Base-by-base conservation (phyloP, 53 echinoderm and acorn worm genomes). In the Paracentrotus lividus region DNA sequence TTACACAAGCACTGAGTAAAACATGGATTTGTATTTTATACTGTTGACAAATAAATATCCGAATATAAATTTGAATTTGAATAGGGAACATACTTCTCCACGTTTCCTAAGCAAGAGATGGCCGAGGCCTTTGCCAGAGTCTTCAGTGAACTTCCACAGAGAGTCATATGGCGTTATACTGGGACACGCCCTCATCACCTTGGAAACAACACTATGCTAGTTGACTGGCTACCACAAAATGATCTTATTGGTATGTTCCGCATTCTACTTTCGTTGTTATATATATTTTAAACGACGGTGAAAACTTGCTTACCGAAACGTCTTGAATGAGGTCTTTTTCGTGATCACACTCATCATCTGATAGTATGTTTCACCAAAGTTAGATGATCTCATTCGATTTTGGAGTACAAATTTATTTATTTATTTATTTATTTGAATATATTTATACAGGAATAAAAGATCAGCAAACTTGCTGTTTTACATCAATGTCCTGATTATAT, bases 91-190 rank as follows among this genome's bases (percentile, higher is more conserved):
- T 8, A 54, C 0, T 7, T 53, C 15, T 34, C 34, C 33, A 38
- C 31, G 55, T 23, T 86, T 32, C 86, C 86, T 18, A 13, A 51
- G 10, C 85, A 20, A 32, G 86, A 86, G 9, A 89, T 65, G 60
- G 89, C 43, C 0, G 89, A 89, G 3, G 43, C 42, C n/a, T 89
- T 89, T 64, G 89, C 89, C 0, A 57, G 89, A 64, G 89, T 64
- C 44, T 89, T 89, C 47, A 89, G 89, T 58, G 61, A 89, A 29
- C 89, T 89, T 42, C 89, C 89, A 89, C 89, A 89, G 40, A 89
- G 89, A 89, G 89, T 89, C 61, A 89, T 89, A 26, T 89, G 89
- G 89, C 38, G 89, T 20, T 89, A 64, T 57, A 64, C 60, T 40
- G 89, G 89, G 10, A 34, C 47, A 60, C 42, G 65, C n/a, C 66